phyloP scores from a whole-genome alignment of 1,140 invertebrate genomes.

The Tetramorium alpestre region DNA sequence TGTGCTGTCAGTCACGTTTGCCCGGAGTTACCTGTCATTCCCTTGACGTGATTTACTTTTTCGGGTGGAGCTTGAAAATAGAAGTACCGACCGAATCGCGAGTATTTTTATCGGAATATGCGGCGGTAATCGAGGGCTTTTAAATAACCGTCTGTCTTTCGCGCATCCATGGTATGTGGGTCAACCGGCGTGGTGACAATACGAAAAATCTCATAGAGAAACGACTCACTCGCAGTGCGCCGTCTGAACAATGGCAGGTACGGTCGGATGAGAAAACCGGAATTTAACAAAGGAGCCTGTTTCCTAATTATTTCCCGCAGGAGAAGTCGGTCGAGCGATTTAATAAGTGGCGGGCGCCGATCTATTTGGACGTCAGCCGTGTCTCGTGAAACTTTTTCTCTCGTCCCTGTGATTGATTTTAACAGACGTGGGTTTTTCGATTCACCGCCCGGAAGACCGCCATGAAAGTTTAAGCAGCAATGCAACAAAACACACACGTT shows the following conservation, averaged over 20 bases:
- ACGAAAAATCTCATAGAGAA: constrained; percentile 59
- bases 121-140: constrained; percentile 50
- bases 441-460: not conserved
- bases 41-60: constrained; percentile 53
- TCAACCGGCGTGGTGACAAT: constrained; percentile 17
- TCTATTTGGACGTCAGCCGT: constrained; percentile 4
- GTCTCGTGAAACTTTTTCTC: not conserved
- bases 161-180: constrained; percentile 45
- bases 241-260: not conserved
- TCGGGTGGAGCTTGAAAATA: constrained; percentile 35
- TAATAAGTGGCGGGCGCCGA: constrained; percentile 10
- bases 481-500: constrained; percentile 17
- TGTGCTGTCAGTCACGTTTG: constrained; percentile 56
- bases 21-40: constrained; percentile 19
- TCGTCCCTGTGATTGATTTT: constrained; percentile 14
- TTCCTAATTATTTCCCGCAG: constrained; percentile 44
- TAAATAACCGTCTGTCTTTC: constrained; percentile 46
- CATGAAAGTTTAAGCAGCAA: not conserved
- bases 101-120: constrained; percentile 51
- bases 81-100: constrained; percentile 26
- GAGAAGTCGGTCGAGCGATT: constrained; percentile 11
- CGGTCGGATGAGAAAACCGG: not conserved
- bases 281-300: constrained; percentile 37
- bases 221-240: not conserved
- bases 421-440: not conserved